phyloP scores from a whole-genome alignment of 2,797 vertebrate genomes.

The Clarias fuscus region DNA sequence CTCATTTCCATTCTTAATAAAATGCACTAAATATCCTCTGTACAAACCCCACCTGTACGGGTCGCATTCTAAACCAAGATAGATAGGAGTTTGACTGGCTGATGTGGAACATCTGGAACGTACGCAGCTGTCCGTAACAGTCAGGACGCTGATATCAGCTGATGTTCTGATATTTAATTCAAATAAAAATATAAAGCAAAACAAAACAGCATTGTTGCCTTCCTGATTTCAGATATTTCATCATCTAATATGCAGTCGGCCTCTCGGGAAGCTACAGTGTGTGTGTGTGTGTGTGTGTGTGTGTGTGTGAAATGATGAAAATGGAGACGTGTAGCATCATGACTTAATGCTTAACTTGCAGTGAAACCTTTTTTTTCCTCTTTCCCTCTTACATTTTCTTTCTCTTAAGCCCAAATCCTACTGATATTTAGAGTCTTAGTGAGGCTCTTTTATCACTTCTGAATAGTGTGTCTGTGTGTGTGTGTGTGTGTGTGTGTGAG shows the following conservation, averaged over 20 bases:
- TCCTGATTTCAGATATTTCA: slow-evolving; percentile 20
- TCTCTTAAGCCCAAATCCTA: slow-evolving; percentile 77
- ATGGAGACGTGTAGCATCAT: not conserved
- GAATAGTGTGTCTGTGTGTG: not conserved
- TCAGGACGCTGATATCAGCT: not conserved
- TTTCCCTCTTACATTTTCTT: slow-evolving; percentile 51
- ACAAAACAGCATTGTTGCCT: slow-evolving; percentile 11
- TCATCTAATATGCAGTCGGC: not conserved
- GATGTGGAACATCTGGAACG: not conserved
- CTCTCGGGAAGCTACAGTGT: not conserved
- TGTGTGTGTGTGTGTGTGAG: slow-evolving; percentile 38
- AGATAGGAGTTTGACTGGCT: no score
- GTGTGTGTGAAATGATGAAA: slow-evolving; percentile 23
- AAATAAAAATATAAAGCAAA: slow-evolving; percentile 20
- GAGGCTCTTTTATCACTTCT: slow-evolving; percentile 73
- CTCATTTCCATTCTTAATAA: no score
- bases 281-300: not conserved
- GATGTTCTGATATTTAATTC: slow-evolving; percentile 15
- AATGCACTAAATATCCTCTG: no score
- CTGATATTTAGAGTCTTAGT: slow-evolving; percentile 77
- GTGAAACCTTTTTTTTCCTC: not conserved
- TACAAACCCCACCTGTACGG: no score
- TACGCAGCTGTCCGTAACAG: not conserved
- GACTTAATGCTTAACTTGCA: slow-evolving; percentile 6
- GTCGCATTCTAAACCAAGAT: not conserved